Evolutionary conservation across 2,797 vertebrate genomes (phyloP), one percentile per base, ranked within the genome.

Genomic region (Clarias laeviceps): DNA sequence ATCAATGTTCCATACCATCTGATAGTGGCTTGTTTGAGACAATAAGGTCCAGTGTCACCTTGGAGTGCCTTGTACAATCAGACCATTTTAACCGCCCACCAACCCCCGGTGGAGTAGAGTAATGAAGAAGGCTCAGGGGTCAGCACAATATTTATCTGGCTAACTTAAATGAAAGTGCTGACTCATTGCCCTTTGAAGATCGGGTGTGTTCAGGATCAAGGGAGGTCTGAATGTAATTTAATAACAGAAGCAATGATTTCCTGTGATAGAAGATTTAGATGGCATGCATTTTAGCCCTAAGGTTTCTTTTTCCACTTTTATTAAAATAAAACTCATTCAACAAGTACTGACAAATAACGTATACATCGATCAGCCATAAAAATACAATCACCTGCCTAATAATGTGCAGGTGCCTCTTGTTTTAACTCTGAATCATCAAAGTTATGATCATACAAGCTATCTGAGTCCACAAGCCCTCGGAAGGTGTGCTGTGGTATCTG

Each of bases 1-100:
- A 94, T 93, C 93, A 94, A 94, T 93, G 93, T 92, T 93, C 93
- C 93, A 87, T 92, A 92, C 90, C 93, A 94, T 93, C 93, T 93
- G 94, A 95, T 95, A 94, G 94, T 90, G 88, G 88, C 88, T 92
- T 80, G 84, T 85, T 88, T 86, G 86, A 91, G 91, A 94, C 93
- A 95, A 93, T 93, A 90, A 78, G n/a, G 83, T 82, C 88, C 90
- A 83, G 87, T 91, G 92, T 92, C 91, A 91, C 90, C 86, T 78
- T 74, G 32, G 76, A 92, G 91, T 87, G 86, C 57, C 88, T 82
- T 72, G 70, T 76, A 94, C 94, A 95, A 94, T 93, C 87, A 68
- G 77, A 86, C 91, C 92, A 91, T 93, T 94, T 89, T 93, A 90
- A 83, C 78, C 37, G 76, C 87, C 89, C 88, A 89, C 89, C 17